Conservation (phyloP, 1,140 invertebrate genomes). For the Melitaea cinxia region DNA sequence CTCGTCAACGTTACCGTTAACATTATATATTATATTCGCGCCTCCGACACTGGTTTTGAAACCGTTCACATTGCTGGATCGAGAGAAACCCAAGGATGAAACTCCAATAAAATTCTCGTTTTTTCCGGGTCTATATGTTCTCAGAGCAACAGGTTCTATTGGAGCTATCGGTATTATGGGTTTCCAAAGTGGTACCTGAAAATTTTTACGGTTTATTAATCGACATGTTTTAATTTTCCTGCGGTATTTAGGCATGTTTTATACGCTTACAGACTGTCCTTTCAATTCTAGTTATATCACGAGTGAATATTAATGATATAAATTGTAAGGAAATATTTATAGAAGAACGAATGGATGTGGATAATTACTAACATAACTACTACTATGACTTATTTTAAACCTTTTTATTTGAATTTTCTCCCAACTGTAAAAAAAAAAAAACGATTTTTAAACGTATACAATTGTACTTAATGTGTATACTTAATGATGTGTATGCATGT, state of each 20-base stretch:
- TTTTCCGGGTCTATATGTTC: conserved; percentile 16
- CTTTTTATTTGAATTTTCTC: too few relatives aligned
- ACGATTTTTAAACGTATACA: too few relatives aligned
- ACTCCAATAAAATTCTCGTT: conserved; percentile 36
- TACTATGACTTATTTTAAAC: too few relatives aligned
- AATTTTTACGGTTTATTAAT: not conserved
- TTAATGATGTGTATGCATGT: too few relatives aligned
- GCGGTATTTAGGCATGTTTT: not conserved
- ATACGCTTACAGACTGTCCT: not conserved
- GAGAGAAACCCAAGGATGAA: conserved; percentile 26
- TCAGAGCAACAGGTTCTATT: not conserved
- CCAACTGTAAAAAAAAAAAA: too few relatives aligned
- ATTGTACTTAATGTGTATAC: too few relatives aligned
- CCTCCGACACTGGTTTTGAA: conserved; percentile 25
- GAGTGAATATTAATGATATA: too few relatives aligned
- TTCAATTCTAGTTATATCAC: too few relatives aligned
- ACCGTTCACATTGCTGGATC: conserved; percentile 27
- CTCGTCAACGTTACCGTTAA: conserved; percentile 31
- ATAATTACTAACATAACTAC: too few relatives aligned
- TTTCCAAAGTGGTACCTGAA: conserved; percentile 30
- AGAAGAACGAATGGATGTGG: too few relatives aligned
- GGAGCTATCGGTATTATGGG: conserved; percentile 5
- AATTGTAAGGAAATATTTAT: too few relatives aligned
- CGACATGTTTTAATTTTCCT: not conserved
- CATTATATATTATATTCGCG: conserved; percentile 29